These are phyloP conservation scores for Dromococcyx pavoninus DNA, from an alignment of 2,797 vertebrate genomes.

Conservation along the genomic window DNA sequence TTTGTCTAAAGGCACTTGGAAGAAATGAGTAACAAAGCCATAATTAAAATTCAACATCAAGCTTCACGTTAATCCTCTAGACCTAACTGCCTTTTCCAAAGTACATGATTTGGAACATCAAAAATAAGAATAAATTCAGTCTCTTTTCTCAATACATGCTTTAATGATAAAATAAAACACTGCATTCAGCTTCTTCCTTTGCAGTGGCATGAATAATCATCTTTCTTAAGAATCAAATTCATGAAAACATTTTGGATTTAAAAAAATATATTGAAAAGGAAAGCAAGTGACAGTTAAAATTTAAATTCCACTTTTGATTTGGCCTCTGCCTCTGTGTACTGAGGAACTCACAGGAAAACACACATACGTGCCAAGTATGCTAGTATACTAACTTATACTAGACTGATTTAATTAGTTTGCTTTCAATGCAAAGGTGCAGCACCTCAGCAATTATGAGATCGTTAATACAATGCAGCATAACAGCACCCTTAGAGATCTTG, in stretches of 20 bases:
- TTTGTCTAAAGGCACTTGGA: conserved; percentile 51
- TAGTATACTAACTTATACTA: background rate
- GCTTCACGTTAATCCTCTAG: conserved; percentile 48
- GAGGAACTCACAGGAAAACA: background rate
- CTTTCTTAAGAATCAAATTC: background rate
- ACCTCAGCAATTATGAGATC: conserved; percentile 66
- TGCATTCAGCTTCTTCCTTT: background rate
- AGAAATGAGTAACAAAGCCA: conserved; percentile 36
- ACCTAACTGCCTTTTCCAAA: conserved; percentile 43
- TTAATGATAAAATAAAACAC: conserved; percentile 39
- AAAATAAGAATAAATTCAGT: conserved; percentile 18
- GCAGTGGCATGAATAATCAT: background rate
- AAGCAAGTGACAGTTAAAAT: background rate
- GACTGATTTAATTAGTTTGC: conserved; percentile 53
- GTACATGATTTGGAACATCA: conserved; percentile 33
- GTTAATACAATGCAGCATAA: conserved; percentile 60
- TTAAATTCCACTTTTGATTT: background rate
- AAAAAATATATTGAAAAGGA: background rate
- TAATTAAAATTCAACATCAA: conserved; percentile 66
- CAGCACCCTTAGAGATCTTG: conserved; percentile 50
- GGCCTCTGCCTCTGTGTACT: background rate
- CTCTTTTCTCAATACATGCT: background rate
- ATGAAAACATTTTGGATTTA: background rate
- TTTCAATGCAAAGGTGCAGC: conserved; percentile 57
- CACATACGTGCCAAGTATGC: background rate